These are phyloP conservation scores for Anomalospiza imberbis DNA, from an alignment of 2,797 vertebrate genomes.

Conservation along the genomic window DNA sequence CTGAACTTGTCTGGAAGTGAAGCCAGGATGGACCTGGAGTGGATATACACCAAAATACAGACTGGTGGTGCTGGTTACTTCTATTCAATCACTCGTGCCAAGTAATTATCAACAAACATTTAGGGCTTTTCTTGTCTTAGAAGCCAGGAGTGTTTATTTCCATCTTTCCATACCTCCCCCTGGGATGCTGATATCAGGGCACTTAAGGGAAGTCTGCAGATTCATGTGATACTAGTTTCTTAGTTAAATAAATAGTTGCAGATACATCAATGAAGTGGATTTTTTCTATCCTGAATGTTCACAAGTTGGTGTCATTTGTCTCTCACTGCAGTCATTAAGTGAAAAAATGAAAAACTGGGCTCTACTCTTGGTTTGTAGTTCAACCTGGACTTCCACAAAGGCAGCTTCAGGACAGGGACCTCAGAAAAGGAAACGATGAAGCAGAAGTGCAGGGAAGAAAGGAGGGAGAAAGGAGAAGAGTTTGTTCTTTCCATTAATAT, in stretches of 20 bases:
- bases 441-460: neutral
- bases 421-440: neutral
- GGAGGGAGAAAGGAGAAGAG: neutral
- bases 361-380: neutral
- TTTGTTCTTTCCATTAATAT: constrained; percentile 54
- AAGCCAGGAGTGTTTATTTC: neutral
- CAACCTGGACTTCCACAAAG: neutral
- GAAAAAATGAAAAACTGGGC: neutral
- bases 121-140: neutral
- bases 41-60: neutral
- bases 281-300: neutral
- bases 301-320: neutral
- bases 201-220: neutral
- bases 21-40: neutral
- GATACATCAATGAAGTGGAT: neutral
- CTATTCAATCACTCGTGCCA: neutral
- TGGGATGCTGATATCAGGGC: neutral
- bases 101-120: neutral
- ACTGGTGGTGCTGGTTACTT: neutral
- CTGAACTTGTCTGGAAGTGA: constrained; percentile 12
- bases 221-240: neutral
- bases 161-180: neutral
- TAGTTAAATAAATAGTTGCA: neutral
- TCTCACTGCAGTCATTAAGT: neutral
- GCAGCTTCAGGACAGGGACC: neutral